These are phyloP conservation scores for Sitta carolinensis DNA, from an alignment of 2,797 vertebrate species.

Conservation along the genomic window DNA sequence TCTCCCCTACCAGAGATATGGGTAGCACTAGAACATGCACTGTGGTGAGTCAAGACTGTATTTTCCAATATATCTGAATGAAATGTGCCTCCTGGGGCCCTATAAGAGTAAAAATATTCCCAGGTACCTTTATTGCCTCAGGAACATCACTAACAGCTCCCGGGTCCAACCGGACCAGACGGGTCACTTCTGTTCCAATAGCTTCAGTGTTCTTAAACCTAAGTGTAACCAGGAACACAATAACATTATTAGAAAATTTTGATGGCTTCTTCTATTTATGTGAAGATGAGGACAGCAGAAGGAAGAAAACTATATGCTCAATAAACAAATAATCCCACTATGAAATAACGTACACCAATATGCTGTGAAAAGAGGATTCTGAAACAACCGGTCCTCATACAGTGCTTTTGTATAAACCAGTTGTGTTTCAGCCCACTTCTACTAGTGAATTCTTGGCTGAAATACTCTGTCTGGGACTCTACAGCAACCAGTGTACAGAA, in stretches of 20 bases:
- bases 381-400: neutral
- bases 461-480: neutral
- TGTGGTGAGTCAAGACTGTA: neutral
- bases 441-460: conserved; percentile 18
- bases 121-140: conserved; percentile 90
- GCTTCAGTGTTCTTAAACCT: conserved; percentile 98
- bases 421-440: neutral
- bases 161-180: conserved; percentile 92
- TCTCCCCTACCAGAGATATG: neutral
- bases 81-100: neutral
- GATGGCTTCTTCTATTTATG: neutral
- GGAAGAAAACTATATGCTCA: neutral
- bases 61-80: neutral
- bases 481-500: neutral
- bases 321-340: neutral
- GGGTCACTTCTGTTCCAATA: conserved; percentile 93
- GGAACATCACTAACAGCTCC: conserved; percentile 93
- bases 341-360: neutral
- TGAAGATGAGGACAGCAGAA: neutral
- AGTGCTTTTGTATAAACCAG: neutral
- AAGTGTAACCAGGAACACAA: neutral
- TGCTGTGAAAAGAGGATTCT: neutral
- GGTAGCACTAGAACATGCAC: neutral
- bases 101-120: neutral
- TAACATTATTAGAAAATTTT: neutral